These are phyloP conservation scores for Notiomystis cincta DNA, from an alignment of 2,113 vertebrate genomes.

Conservation along the genomic window DNA sequence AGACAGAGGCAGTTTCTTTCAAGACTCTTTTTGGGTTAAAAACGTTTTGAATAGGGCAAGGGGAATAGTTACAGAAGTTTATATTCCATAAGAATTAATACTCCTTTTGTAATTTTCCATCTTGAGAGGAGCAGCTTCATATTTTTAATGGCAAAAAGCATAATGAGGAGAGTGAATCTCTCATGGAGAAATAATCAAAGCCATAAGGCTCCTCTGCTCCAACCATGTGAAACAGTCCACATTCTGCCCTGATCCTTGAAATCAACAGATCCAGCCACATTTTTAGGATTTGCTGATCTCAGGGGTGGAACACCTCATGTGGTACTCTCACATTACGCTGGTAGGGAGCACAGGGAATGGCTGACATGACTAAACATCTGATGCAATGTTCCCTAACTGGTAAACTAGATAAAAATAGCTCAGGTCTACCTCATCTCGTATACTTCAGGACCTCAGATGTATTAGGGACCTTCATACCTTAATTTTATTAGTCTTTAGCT, in stretches of 20 bases:
- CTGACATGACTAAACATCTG: slow-evolving; percentile 51
- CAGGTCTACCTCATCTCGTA: neutral
- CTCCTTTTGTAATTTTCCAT: neutral
- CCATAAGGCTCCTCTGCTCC: neutral
- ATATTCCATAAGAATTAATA: neutral
- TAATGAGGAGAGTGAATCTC: neutral
- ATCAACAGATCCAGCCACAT: neutral
- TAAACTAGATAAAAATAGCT: slow-evolving; percentile 53
- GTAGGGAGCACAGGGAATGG: slow-evolving; percentile 30
- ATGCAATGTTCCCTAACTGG: slow-evolving; percentile 45
- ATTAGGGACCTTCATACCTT: neutral
- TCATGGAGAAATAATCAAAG: neutral
- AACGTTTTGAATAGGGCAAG: neutral
- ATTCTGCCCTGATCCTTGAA: neutral
- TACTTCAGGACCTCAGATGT: neutral
- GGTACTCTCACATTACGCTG: slow-evolving; percentile 52
- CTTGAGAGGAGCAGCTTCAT: neutral
- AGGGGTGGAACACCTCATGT: slow-evolving; percentile 41
- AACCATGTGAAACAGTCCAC: neutral
- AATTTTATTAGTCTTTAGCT: neutral
- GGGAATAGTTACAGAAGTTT: neutral
- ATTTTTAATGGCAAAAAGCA: neutral
- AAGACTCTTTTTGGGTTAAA: neutral
- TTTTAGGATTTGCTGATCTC: slow-evolving; percentile 32
- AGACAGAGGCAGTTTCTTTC: neutral